A percentile compares a stretch with the other conserved stretches of the same genome.
Evolutionary conservation across 2,888 invertebrate species (phyloP).

Genomic region (Nezara viridula): DNA sequence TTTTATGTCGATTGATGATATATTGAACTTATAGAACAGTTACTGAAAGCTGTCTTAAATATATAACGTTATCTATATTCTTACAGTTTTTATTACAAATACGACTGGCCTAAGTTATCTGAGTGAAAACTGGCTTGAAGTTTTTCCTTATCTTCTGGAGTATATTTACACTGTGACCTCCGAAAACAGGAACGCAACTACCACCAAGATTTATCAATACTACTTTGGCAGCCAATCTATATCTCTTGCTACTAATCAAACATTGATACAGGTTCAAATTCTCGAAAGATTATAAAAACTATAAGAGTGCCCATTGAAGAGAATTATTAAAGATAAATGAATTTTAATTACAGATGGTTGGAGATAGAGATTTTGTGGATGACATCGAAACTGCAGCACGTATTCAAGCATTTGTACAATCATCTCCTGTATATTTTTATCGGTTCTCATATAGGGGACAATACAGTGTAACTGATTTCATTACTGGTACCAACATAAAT

Average conservation of each 20-base stretch:
- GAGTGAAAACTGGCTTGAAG: conserved; percentile 29
- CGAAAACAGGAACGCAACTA: conserved; percentile 31
- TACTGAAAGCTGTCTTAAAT: neutral
- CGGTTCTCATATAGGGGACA: conserved; percentile 48
- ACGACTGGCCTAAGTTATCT: conserved; percentile 44
- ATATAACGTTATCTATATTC: neutral
- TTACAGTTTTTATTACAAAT: conserved; percentile 44
- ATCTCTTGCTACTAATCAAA: conserved; percentile 6
- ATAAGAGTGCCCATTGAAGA: neutral
- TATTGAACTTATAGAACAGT: neutral
- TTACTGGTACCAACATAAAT: conserved; percentile 41
- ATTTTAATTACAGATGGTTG: conserved; percentile 36
- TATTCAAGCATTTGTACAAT: conserved; percentile 37
- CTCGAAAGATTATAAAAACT: neutral
- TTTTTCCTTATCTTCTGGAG: conserved; percentile 35
- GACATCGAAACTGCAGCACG: conserved; percentile 49
- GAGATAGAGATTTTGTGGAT: conserved; percentile 37
- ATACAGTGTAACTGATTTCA: conserved; percentile 33
- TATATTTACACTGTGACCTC: conserved; percentile 20
- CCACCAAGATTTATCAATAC: neutral
- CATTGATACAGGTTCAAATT: conserved; percentile 30
- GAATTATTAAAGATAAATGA: neutral
- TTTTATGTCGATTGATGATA: neutral
- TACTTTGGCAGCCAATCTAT: conserved; percentile 51
- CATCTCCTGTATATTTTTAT: conserved; percentile 47